Percentiles rank a stretch among this genome's conserved stretches.
Conservation (phyloP, 2,797 vertebrate species). For the Danionella dracula region DNA sequence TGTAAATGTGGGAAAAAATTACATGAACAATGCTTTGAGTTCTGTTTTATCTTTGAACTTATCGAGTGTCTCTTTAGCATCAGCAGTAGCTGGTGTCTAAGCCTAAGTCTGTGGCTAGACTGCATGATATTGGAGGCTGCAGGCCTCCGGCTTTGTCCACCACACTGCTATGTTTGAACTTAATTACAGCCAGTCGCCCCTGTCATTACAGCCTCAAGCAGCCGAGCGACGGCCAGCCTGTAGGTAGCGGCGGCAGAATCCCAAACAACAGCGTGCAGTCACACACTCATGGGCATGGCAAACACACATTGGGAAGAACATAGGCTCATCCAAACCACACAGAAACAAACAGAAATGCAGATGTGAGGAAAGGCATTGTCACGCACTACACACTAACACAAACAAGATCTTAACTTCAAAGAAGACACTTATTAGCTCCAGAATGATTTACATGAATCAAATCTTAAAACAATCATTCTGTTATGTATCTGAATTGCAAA, state of each 20-base stretch:
- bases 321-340: conserved; percentile 35
- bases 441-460: not conserved
- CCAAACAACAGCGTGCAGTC: conserved; percentile 40
- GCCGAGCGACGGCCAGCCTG: conserved; percentile 33
- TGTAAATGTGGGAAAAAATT: too few relatives aligned
- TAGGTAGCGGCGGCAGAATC: conserved; percentile 39
- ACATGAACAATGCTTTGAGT: not conserved
- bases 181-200: conserved; percentile 46
- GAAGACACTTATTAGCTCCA: not conserved
- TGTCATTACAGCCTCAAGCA: conserved; percentile 45
- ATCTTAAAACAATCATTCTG: conserved; percentile 10
- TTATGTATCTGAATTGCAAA: conserved; percentile 5
- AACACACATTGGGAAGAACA: conserved; percentile 38
- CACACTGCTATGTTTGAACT: conserved; percentile 55
- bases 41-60: not conserved
- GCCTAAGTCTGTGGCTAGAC: conserved; percentile 45
- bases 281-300: conserved; percentile 38
- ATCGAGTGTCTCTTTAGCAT: not conserved
- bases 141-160: conserved; percentile 41
- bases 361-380: conserved; percentile 36
- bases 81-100: not conserved
- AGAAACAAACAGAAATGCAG: conserved; percentile 43
- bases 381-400: conserved; percentile 51
- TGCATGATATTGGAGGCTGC: conserved; percentile 43
- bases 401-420: conserved; percentile 28